phyloP scores from a whole-genome alignment of 2,113 vertebrate genomes.

The Varanus salvator region DNA sequence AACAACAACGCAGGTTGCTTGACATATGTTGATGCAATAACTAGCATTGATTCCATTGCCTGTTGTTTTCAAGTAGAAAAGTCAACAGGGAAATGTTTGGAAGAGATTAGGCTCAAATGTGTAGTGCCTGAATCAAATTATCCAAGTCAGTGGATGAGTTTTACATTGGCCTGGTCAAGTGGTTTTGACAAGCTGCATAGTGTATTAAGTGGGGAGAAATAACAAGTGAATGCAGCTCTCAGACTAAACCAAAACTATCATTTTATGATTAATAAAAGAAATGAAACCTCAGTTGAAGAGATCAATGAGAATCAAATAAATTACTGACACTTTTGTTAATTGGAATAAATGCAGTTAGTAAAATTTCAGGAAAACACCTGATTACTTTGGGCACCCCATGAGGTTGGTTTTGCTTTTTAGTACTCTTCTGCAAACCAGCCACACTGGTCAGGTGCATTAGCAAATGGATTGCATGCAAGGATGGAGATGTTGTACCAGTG shows the following conservation, averaged over 20 bases:
- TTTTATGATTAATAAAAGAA: constrained; percentile 51
- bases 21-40: constrained; percentile 35
- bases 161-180: constrained; percentile 42
- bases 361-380: background rate
- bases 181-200: constrained; percentile 27
- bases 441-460: background rate
- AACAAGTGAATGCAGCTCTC: constrained; percentile 34
- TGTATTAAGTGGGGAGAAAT: constrained; percentile 28
- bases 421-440: background rate
- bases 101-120: constrained; percentile 15
- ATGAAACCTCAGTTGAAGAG: constrained; percentile 45
- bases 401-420: background rate
- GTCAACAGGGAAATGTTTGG: constrained; percentile 32
- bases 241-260: constrained; percentile 7
- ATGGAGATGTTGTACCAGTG: background rate
- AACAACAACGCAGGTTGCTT: constrained; percentile 32
- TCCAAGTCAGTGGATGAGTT: background rate
- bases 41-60: constrained; percentile 29
- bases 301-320: constrained; percentile 43
- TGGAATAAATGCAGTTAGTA: background rate
- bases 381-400: background rate
- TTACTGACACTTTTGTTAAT: constrained; percentile 4
- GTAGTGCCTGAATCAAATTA: background rate
- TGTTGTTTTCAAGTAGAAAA: constrained; percentile 36
- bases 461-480: background rate